Percentiles rank a stretch among this genome's conserved stretches.
Evolutionary conservation across 2,797 vertebrate genomes (phyloP).

Genomic region (Triplophysa yarkandensis): DNA sequence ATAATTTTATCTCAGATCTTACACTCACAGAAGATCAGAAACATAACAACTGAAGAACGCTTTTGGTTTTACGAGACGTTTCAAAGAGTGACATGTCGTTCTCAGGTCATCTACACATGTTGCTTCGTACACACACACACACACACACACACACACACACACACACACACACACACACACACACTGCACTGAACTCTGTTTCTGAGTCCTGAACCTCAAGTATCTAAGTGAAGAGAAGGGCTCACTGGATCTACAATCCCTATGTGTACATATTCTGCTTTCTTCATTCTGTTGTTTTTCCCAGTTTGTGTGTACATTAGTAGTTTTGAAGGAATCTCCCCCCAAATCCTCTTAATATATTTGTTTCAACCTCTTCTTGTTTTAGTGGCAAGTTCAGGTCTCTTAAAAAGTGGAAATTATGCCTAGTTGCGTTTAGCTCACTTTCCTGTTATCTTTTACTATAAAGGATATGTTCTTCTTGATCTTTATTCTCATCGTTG

Average conservation of each 20-base stretch:
- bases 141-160: not conserved
- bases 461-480: not conserved
- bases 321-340: constrained; percentile 8
- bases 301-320: not conserved
- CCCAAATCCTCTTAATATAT: constrained; percentile 2
- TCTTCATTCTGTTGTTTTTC: constrained; percentile 37
- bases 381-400: constrained; percentile 1
- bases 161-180: not conserved
- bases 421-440: constrained; percentile 6
- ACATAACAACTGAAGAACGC: constrained; percentile 13
- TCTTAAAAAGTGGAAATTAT: not conserved
- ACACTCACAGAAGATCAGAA: constrained; percentile 33
- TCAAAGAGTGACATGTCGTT: constrained; percentile 5
- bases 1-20: constrained; percentile 18
- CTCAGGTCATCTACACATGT: constrained; percentile 23
- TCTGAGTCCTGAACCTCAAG: constrained; percentile 41
- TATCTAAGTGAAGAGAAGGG: constrained; percentile 58
- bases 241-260: constrained; percentile 56
- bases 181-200: constrained; percentile 30
- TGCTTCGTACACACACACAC: constrained; percentile 11
- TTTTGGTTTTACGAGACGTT: not conserved
- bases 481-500: constrained; percentile 21
- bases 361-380: not conserved
- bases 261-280: constrained; percentile 62
- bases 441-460: not conserved